Conservation (phyloP, 2,113 vertebrate genomes). For the Odobenus rosmarus region DNA sequence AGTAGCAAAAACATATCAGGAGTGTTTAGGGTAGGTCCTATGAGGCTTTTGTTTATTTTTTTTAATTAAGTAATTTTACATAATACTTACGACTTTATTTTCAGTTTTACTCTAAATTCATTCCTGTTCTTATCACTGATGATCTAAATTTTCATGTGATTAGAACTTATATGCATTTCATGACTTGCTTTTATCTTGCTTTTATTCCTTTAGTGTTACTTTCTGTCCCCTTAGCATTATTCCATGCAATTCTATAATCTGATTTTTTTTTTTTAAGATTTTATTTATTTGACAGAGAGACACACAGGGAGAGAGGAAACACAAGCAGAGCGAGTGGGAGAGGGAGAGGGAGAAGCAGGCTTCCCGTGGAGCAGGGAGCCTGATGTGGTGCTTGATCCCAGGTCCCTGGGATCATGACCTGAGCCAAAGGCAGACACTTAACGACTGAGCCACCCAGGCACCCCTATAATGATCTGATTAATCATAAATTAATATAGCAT, state of each 20-base stretch:
- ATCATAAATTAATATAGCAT: not conserved
- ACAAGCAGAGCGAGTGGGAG: too few species aligned
- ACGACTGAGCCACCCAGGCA: too few species aligned
- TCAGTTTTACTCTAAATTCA: not conserved
- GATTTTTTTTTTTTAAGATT: too few species aligned
- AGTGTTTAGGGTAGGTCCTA: not conserved
- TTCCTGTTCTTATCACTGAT: not conserved
- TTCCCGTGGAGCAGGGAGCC: too few species aligned
- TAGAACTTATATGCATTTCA: not conserved
- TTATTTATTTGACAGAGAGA: too few species aligned
- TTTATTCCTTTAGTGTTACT: not conserved
- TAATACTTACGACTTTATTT: not conserved
- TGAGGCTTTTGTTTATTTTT: not conserved
- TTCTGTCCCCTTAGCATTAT: not conserved
- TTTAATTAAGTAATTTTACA: not conserved
- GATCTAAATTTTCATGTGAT: slow-evolving; percentile 13
- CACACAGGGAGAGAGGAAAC: too few species aligned
- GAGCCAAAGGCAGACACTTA: too few species aligned
- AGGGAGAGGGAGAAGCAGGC: too few species aligned
- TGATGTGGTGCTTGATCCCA: too few species aligned
- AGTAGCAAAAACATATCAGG: not conserved
- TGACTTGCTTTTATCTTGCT: not conserved
- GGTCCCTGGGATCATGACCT: too few species aligned
- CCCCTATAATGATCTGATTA: not conserved
- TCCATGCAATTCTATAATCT: not conserved